Base-by-base conservation (phyloP, 2,113 vertebrate species). In the Chascanopsetta lugubris region DNA sequence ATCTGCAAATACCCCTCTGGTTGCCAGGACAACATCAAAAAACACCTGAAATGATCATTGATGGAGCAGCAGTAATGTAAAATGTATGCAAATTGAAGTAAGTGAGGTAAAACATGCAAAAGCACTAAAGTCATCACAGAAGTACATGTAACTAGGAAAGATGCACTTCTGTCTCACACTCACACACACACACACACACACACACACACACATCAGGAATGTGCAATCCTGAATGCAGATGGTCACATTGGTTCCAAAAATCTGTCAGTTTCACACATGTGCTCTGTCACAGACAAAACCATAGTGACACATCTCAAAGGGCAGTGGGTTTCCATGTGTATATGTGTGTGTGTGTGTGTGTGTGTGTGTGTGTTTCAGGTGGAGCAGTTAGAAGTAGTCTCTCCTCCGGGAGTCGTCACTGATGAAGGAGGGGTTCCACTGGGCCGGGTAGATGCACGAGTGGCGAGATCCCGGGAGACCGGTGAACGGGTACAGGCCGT, bases 361-460 rank as follows among this genome's bases (percentile, higher is more conserved):
- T n/a, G n/a, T n/a, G n/a, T n/a, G n/a, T 54, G 30, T 45, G 20
- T 26, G 10, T 38, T 45, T 6, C 53, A 18, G 21, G 46, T 13
- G 36, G 48, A 21, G 12, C 29, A 2, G 11, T 93, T 92, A 99
- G 80, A 99, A 99, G 87, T 99, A 99, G 92, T 99, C 97, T 85
- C 97, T 92, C 77, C 97, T 92, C 57, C 97, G 92, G 65, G 95
- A 95, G 85, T 99, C 97, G 0, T 99, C 97, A n/a, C 95, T 95
- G 78, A 94, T 94, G 82, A 99, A 99, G 51, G 96, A 97, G 0
- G 96, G 97, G 86, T 99, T 99, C 88, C 95, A 99, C 76, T 97
- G 95, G 62, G 96, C 97, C 0, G 97, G 96, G 76, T 98, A 99
- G 84, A 99, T 98, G 86, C 96, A 98, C 4, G 97, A 99, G 76